phyloP scores from a whole-genome alignment of 2,113 vertebrate genomes.

The Myotis brandtii region DNA sequence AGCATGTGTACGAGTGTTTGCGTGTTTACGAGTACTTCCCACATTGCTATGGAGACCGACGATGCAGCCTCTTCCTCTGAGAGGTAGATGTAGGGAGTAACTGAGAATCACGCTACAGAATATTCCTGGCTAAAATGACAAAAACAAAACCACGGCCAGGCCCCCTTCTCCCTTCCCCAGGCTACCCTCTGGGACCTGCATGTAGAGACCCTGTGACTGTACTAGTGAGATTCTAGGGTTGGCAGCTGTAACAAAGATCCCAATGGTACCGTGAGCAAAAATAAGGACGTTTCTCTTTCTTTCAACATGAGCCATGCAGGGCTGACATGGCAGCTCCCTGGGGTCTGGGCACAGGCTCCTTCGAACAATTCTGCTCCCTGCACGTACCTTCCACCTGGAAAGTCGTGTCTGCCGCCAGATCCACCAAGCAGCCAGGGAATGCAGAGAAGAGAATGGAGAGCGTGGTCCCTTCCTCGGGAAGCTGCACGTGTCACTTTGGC shows the following conservation, averaged over 20 bases:
- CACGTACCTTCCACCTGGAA: rapidly evolving
- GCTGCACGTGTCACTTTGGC: rapidly evolving
- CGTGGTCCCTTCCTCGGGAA: background rate
- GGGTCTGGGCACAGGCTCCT: background rate
- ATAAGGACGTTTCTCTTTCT: too few relatives aligned
- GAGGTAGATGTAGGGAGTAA: constrained; percentile 8
- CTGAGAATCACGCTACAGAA: background rate
- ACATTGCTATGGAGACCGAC: constrained; percentile 47
- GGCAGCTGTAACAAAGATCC: background rate
- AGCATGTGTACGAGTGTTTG: background rate
- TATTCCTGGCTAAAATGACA: background rate
- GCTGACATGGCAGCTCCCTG: background rate
- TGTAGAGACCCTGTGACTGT: rapidly evolving
- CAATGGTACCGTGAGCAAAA: rapidly evolving
- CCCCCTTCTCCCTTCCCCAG: background rate
- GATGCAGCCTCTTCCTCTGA: background rate
- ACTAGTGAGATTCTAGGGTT: rapidly evolving
- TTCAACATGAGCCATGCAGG: rapidly evolving
- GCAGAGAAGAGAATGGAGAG: rapidly evolving
- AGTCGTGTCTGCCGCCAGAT: rapidly evolving
- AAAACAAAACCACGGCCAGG: rapidly evolving
- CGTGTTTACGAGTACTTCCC: constrained; percentile 13
- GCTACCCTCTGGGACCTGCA: rapidly evolving
- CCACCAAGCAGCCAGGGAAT: rapidly evolving
- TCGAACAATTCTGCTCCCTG: rapidly evolving